Evolutionary conservation across 2,888 invertebrate genomes (phyloP).

Genomic region (Pristionchus mayeri): DNA sequence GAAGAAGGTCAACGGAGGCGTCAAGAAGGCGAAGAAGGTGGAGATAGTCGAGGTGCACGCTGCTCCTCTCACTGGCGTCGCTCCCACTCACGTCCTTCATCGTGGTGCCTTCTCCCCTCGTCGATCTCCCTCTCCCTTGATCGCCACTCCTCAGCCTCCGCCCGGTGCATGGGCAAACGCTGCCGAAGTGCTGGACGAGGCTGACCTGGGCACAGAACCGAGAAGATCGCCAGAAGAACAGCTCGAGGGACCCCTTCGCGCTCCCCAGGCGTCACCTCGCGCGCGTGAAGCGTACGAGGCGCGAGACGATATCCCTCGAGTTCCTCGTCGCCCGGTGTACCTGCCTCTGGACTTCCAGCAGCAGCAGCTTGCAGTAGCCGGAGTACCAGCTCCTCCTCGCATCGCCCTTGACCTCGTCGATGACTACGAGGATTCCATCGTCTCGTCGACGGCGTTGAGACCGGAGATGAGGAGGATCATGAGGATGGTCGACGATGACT

Average conservation of each 20-base stretch:
- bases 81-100: conserved; percentile 3
- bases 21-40: background rate
- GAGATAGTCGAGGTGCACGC: background rate
- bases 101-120: background rate
- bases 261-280: background rate
- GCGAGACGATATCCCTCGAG: conserved; percentile 5
- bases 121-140: background rate
- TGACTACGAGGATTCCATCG: conserved; percentile 46
- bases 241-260: no score
- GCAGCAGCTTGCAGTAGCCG: background rate
- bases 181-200: conserved; percentile 62
- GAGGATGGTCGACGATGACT: conserved; percentile 33
- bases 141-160: background rate
- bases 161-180: conserved; percentile 53
- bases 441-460: conserved; percentile 28
- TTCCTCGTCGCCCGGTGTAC: conserved; percentile 12
- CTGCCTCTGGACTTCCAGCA: conserved; percentile 23
- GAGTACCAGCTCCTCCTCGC: background rate
- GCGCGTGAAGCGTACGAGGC: background rate
- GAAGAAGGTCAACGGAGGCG: conserved; percentile 16
- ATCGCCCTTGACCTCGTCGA: conserved; percentile 22
- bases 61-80: background rate
- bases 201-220: conserved; percentile 61
- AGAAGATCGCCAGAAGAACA: conserved; percentile 52
- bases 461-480: conserved; percentile 43